These are phyloP conservation scores for Tiaroga cobitis DNA, from an alignment of 2,797 vertebrate genomes.

Conservation along the genomic window DNA sequence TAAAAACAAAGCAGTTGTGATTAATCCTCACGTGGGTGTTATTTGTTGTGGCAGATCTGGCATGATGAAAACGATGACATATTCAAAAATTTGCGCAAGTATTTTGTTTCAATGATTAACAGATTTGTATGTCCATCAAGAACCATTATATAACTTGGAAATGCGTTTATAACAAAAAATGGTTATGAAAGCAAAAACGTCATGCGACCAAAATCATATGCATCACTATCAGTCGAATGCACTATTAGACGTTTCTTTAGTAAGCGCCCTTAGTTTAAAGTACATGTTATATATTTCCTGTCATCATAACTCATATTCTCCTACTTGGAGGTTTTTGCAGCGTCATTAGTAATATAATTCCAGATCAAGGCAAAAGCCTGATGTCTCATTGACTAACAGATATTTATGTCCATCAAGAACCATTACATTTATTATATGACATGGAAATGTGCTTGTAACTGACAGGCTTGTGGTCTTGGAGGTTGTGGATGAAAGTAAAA, in stretches of 20 bases:
- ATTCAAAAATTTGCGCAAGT: not conserved
- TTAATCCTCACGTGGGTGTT: constrained; percentile 67
- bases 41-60: constrained; percentile 55
- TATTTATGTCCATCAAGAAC: constrained; percentile 12
- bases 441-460: constrained; percentile 18
- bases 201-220: not conserved
- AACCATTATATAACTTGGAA: not conserved
- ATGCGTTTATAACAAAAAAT: not conserved
- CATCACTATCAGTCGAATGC: not conserved
- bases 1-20: constrained; percentile 60
- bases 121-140: constrained; percentile 7
- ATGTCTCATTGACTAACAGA: constrained; percentile 7
- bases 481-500: constrained; percentile 16
- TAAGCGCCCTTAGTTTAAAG: not conserved
- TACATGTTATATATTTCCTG: constrained; percentile 5
- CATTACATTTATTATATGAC: constrained; percentile 20
- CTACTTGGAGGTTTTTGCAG: constrained; percentile 2
- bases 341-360: not conserved
- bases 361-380: not conserved
- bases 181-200: not conserved
- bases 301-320: constrained; percentile 26
- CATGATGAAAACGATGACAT: constrained; percentile 44
- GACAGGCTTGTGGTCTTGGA: constrained; percentile 21
- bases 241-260: not conserved
- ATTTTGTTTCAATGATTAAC: constrained; percentile 7